A percentile compares a stretch with the other conserved stretches of the same genome.
Evolutionary conservation across 2,888 invertebrate genomes (phyloP).

Genomic region (Acanthosepion esculentum): DNA sequence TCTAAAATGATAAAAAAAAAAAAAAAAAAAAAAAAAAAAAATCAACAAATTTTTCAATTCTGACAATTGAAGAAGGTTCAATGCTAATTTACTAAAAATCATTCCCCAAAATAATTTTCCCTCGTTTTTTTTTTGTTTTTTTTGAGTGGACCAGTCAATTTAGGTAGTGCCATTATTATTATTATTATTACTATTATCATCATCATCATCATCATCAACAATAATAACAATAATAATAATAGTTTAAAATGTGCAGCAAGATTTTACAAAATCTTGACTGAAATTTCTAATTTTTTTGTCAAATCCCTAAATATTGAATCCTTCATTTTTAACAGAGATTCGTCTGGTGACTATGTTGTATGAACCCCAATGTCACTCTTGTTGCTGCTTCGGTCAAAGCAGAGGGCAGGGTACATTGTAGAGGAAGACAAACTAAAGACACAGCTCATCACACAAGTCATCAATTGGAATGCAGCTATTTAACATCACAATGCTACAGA

Average conservation of each 20-base stretch:
- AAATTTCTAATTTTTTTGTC: too few relatives aligned
- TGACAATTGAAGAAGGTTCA: too few relatives aligned
- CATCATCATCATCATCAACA: neutral
- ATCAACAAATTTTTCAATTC: too few relatives aligned
- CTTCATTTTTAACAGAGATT: neutral
- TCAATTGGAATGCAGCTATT: slow-evolving; percentile 8
- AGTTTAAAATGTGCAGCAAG: neutral
- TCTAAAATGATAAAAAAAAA: too few relatives aligned
- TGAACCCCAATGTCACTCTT: neutral
- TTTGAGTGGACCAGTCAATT: too few relatives aligned
- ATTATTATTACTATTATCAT: neutral
- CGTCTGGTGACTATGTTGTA: neutral
- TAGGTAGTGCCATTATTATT: neutral
- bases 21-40: too few relatives aligned
- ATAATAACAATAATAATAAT: neutral
- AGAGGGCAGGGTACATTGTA: neutral
- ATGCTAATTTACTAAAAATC: too few relatives aligned
- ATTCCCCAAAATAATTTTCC: too few relatives aligned
- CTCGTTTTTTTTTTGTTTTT: too few relatives aligned
- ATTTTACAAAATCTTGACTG: too few relatives aligned
- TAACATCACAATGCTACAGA: neutral
- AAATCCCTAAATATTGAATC: neutral
- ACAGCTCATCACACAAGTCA: neutral
- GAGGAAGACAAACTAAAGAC: neutral
- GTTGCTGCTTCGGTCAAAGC: neutral